phyloP scores from a whole-genome alignment of 1,140 invertebrate species.

The Acyrthosiphon pisum region DNA sequence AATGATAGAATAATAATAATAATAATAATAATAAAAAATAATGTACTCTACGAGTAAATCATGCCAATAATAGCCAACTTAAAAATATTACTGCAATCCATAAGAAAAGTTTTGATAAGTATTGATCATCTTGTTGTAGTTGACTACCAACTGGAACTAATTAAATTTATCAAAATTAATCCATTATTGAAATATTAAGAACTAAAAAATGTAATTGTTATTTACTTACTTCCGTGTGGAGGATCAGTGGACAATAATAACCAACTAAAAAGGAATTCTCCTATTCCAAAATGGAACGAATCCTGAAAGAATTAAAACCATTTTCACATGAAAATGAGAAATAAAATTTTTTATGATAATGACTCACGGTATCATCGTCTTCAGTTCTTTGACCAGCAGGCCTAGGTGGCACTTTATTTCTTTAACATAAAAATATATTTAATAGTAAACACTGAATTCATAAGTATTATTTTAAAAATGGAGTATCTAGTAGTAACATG shows the following conservation, averaged over 20 bases:
- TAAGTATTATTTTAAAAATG: not conserved
- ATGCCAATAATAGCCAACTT: conserved; percentile 90
- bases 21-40: not conserved
- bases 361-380: conserved; percentile 69
- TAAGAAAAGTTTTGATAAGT: conserved; percentile 91
- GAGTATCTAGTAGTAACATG: too few species aligned
- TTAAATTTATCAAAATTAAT: not conserved
- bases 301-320: conserved; percentile 61
- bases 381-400: conserved; percentile 88
- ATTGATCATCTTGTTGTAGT: conserved; percentile 79
- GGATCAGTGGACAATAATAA: conserved; percentile 90
- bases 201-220: not conserved
- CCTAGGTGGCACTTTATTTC: conserved; percentile 81
- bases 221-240: conserved; percentile 73
- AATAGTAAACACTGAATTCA: not conserved
- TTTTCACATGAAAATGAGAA: not conserved
- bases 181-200: not conserved
- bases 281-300: conserved; percentile 90
- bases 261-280: conserved; percentile 82
- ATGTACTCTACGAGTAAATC: conserved; percentile 62
- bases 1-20: not conserved
- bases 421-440: conserved; percentile 61
- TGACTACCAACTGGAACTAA: conserved; percentile 35
- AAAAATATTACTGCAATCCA: conserved; percentile 91
- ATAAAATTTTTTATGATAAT: not conserved